Evolutionary conservation across 1,140 invertebrate genomes (phyloP), one percentile per base, ranked within the genome.

Genomic region (Cherax destructor): DNA sequence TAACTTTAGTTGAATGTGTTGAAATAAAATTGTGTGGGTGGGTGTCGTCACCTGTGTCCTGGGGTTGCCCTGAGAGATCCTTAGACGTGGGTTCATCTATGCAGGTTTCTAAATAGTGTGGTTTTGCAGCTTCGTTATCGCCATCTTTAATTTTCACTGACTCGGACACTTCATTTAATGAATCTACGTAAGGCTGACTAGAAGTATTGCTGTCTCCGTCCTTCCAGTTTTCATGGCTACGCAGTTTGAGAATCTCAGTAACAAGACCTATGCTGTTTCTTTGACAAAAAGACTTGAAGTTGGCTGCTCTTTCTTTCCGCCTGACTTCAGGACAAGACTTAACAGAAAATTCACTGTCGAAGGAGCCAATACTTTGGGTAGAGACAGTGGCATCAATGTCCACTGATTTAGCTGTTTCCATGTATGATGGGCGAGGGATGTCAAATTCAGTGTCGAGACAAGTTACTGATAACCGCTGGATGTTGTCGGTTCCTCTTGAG

Each of bases 401-500:
- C 21, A 69, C 49, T 18, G 61, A 76, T 21, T 89, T 30, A 3
- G 79, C 50, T 5, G 30, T 59, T 21, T 24, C 72, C 24, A 83
- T 18, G 18, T 81, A 79, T 10, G 83, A 49, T 30, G n/a, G 30
- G n/a, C 50, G 47, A 65, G 76, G 21, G 9, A 79, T 24, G n/a
- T 78, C 56, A 24, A 41, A 41, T 5, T 91, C 83, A 11, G 83
- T 21, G 61, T 79, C 59, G 16, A 85, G 41, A 74, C 83, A 79
- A 56, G 74, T 79, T 41, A 91, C 89, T 13, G 89, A 91, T 10
- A 91, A 72, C 5, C 89, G 52, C 61, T 91, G 65, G 74, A 91
- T 83, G 77, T 91, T 91, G 50, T 10, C 49, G 0, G 24, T 47
- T 5, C 47, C 74, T 78, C 76, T 83, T 50, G 83, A 76, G 9